Conservation (phyloP, 2,113 vertebrate genomes). For the Halichoeres trimaculatus region DNA sequence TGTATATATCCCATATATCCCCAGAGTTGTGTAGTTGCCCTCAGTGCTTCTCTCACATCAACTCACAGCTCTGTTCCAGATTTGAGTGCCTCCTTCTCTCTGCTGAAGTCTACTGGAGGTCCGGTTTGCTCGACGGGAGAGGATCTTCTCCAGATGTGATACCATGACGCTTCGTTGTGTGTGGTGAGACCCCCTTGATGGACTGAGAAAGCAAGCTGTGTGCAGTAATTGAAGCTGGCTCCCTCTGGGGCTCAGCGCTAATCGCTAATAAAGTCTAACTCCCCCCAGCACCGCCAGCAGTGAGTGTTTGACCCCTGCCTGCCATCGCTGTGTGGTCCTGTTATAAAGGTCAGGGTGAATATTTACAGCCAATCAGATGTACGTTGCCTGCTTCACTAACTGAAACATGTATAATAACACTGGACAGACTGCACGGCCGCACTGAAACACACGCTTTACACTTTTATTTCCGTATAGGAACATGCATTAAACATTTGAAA, state of each 20-base stretch:
- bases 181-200: slow-evolving; percentile 13
- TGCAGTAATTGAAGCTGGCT: slow-evolving; percentile 67
- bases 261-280: slow-evolving; percentile 68
- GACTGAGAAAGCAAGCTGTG: slow-evolving; percentile 52
- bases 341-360: slow-evolving; percentile 58
- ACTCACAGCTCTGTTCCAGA: slow-evolving; percentile 9
- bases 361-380: slow-evolving; percentile 20
- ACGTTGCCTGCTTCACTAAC: neutral
- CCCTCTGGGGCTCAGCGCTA: slow-evolving; percentile 53
- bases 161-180: slow-evolving; percentile 28
- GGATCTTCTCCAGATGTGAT: slow-evolving; percentile 56
- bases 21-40: neutral
- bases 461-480: neutral
- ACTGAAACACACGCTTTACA: neutral
- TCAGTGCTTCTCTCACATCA: neutral
- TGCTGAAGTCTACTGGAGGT: slow-evolving; percentile 22
- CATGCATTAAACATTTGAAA: slow-evolving; percentile 14
- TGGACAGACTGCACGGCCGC: slow-evolving; percentile 1
- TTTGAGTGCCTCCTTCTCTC: slow-evolving; percentile 4
- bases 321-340: slow-evolving; percentile 33
- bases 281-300: slow-evolving; percentile 17
- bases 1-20: slow-evolving; percentile 15
- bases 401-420: slow-evolving; percentile 15
- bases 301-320: slow-evolving; percentile 64
- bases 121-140: slow-evolving; percentile 14